Percentiles rank a stretch among this genome's conserved stretches.
Evolutionary conservation across 2,888 invertebrate species (phyloP).

Genomic region (Poecilus cupreus): DNA sequence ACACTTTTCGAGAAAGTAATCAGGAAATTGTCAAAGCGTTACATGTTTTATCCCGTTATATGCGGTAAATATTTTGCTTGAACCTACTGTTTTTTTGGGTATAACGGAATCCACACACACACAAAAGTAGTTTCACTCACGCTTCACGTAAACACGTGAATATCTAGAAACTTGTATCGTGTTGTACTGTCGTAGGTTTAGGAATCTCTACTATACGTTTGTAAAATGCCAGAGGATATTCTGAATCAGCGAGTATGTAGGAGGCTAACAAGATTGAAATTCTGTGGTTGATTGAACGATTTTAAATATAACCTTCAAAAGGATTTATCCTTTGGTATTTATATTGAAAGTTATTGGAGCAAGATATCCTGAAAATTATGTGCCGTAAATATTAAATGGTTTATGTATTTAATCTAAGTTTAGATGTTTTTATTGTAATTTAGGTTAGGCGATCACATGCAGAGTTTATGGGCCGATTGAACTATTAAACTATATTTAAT

Average conservation of each 20-base stretch:
- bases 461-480: no score
- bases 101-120: not conserved
- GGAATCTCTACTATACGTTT: no score
- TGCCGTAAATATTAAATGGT: no score
- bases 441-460: no score
- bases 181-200: no score
- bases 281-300: constrained; percentile 1
- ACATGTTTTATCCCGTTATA: not conserved
- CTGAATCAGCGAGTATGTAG: constrained; percentile 16
- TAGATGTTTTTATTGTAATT: no score
- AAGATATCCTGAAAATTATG: not conserved
- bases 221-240: not conserved
- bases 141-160: no score
- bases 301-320: not conserved
- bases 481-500: no score
- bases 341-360: constrained; percentile 1
- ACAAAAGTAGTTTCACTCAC: not conserved
- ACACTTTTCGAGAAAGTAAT: constrained; percentile 11
- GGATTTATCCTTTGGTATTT: not conserved
- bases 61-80: constrained; percentile 8
- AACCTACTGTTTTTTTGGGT: constrained; percentile 3
- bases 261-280: constrained; percentile 14
- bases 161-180: not conserved
- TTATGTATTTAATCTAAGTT: not conserved
- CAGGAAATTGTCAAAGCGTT: constrained; percentile 28